Conservation (phyloP, 2,797 vertebrate genomes). For the Leptodon cayanensis region DNA sequence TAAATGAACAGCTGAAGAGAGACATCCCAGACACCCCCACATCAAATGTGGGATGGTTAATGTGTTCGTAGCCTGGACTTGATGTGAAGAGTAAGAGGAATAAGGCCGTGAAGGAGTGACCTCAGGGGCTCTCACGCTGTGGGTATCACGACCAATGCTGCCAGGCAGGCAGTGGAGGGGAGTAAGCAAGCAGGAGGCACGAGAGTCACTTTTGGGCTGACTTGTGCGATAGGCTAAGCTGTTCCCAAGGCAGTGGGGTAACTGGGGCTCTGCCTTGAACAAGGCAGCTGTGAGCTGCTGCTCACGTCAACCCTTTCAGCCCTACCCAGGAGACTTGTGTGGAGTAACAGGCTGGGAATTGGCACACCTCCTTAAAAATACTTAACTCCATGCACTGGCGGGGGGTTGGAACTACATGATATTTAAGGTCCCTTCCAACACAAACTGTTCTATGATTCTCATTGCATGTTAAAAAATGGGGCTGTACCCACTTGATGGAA, state of each 20-base stretch:
- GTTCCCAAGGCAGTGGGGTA: not conserved
- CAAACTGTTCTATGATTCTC: not conserved
- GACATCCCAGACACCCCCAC: not conserved
- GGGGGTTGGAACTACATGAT: not conserved
- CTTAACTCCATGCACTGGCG: not conserved
- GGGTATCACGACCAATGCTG: not conserved
- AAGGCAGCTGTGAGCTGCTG: not conserved
- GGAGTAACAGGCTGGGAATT: not conserved
- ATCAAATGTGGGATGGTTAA: too few relatives aligned
- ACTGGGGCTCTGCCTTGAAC: not conserved
- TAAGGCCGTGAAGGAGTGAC: not conserved
- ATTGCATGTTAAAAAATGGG: not conserved
- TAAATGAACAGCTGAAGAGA: not conserved
- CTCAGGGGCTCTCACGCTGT: not conserved
- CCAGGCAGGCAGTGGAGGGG: not conserved
- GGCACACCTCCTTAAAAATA: not conserved
- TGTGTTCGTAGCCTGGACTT: not conserved
- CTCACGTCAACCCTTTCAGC: not conserved
- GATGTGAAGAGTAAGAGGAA: not conserved
- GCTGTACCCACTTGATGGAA: not conserved
- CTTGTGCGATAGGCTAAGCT: not conserved
- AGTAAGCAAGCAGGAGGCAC: not conserved
- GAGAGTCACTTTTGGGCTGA: not conserved
- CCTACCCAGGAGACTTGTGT: fast-evolving
- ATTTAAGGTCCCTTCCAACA: not conserved